Conservation (phyloP, 2,888 invertebrate species). For the Anticlea derivata region DNA sequence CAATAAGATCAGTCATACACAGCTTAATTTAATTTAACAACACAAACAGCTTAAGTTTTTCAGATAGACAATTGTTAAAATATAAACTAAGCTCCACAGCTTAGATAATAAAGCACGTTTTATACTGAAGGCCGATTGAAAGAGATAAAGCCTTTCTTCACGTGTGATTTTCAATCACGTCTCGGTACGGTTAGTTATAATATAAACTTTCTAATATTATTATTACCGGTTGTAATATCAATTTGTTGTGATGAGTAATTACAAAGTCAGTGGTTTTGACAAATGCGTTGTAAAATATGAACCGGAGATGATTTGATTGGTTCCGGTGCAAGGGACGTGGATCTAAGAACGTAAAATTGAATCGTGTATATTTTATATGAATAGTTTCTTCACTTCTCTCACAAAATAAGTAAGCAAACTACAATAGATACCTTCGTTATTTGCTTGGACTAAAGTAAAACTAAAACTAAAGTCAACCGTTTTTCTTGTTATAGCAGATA, state of each 20-base stretch:
- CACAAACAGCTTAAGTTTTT: too few species aligned
- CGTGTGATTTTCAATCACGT: constrained; percentile 51
- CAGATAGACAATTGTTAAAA: too few species aligned
- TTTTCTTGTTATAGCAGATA: too few species aligned
- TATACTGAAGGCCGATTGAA: not conserved
- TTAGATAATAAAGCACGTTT: not conserved
- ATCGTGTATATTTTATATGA: not conserved
- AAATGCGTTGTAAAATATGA: constrained; percentile 76
- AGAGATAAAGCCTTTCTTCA: constrained; percentile 33
- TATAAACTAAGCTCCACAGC: too few species aligned
- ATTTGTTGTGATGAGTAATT: constrained; percentile 77
- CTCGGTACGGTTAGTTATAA: constrained; percentile 44
- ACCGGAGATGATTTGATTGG: constrained; percentile 72
- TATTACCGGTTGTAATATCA: constrained; percentile 67
- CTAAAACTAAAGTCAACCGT: too few species aligned
- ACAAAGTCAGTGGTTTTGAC: constrained; percentile 69
- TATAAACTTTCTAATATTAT: constrained; percentile 38
- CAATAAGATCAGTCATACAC: too few species aligned
- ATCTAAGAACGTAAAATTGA: constrained; percentile 24
- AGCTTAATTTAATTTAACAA: too few species aligned
- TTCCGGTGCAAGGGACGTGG: constrained; percentile 48
- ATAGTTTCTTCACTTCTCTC: too few species aligned
- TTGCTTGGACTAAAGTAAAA: too few species aligned
- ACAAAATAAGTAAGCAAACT: not conserved
- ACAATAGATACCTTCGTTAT: too few species aligned